A percentile compares a stretch with the other conserved stretches of the same genome.
These are phyloP conservation scores for Amiota minor DNA, from an alignment of 2,888 invertebrate genomes.

Conservation along the genomic window DNA sequence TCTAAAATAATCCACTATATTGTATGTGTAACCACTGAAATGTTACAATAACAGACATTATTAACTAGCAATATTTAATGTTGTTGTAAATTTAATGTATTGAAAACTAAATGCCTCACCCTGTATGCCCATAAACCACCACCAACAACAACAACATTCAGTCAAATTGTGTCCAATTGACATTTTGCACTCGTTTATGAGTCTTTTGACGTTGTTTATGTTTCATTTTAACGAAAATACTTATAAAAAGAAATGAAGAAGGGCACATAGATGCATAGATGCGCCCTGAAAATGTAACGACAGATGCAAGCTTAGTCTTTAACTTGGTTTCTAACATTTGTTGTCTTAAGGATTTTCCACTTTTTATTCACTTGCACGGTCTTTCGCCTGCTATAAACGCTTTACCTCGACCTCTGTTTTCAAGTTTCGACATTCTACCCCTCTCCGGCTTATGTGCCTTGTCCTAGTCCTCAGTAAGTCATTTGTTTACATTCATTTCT, in stretches of 20 bases:
- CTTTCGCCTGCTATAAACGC: not conserved
- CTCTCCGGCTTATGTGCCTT: too few species aligned
- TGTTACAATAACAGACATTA: too few species aligned
- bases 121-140: constrained; percentile 26
- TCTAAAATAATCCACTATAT: too few species aligned
- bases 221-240: constrained; percentile 50
- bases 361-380: constrained; percentile 12
- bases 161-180: constrained; percentile 49
- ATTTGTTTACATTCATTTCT: too few species aligned
- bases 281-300: constrained; percentile 42
- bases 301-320: constrained; percentile 31
- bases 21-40: too few species aligned
- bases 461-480: too few species aligned
- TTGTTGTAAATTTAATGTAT: too few species aligned
- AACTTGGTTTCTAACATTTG: constrained; percentile 37
- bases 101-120: constrained; percentile 50
- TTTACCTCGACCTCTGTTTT: constrained; percentile 20
- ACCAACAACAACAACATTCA: not conserved
- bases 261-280: not conserved
- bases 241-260: constrained; percentile 37
- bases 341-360: constrained; percentile 33
- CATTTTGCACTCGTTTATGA: constrained; percentile 38
- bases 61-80: too few species aligned
- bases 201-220: constrained; percentile 48
- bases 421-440: too few species aligned